A percentile compares a stretch with the other conserved stretches of the same genome.
Conservation (phyloP, 2,888 invertebrate species). For the Thecocarcelia acutangulata region DNA sequence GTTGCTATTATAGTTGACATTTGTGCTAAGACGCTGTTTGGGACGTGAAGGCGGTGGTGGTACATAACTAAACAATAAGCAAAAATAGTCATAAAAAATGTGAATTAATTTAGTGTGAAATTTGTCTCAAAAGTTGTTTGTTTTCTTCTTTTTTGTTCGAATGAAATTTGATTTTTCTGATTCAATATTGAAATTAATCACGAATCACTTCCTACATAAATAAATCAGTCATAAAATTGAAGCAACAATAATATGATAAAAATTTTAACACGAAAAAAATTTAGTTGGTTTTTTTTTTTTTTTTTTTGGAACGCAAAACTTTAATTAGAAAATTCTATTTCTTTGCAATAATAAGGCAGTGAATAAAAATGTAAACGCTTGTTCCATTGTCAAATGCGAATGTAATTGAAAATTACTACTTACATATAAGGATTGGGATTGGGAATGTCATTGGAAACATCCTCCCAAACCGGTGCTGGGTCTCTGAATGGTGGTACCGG, state of each 20-base stretch:
- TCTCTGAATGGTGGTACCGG: conserved; percentile 83
- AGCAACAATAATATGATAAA: background rate
- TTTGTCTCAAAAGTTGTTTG: background rate
- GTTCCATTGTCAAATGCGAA: no score
- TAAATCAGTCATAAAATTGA: conserved; percentile 9
- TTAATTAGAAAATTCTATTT: no score
- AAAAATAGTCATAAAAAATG: conserved; percentile 10
- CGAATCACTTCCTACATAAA: conserved; percentile 5
- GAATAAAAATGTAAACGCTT: no score
- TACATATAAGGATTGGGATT: conserved; percentile 85
- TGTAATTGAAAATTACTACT: no score
- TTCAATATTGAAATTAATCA: conserved; percentile 1
- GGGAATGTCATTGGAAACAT: conserved; percentile 83
- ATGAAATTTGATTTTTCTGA: background rate
- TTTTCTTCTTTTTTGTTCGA: background rate
- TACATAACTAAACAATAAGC: conserved; percentile 75
- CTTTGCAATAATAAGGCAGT: no score
- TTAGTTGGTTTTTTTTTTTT: no score
- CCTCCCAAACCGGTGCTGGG: conserved; percentile 86
- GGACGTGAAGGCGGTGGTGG: conserved; percentile 81
- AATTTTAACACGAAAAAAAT: no score
- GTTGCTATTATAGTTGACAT: conserved; percentile 73
- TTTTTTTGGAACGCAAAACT: no score
- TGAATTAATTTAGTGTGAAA: background rate
- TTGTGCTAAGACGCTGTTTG: conserved; percentile 73